Conservation (phyloP, 2,113 vertebrate genomes). For the Tinamus guttatus region DNA sequence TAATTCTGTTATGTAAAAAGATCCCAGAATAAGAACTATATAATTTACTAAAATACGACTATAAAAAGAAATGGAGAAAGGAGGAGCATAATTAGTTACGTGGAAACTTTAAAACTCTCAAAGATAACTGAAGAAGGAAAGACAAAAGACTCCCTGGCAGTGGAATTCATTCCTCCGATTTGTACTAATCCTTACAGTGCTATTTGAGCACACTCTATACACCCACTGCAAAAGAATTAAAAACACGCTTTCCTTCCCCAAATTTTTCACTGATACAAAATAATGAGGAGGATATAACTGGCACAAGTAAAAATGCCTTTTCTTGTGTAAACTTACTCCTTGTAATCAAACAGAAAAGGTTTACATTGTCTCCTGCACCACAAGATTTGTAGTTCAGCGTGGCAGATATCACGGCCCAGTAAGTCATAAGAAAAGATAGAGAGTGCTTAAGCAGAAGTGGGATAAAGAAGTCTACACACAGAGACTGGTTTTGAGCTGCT, state of each 20-base stretch:
- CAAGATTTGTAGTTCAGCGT: neutral
- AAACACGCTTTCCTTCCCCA: neutral
- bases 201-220: neutral
- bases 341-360: neutral
- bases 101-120: neutral
- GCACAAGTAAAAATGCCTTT: neutral
- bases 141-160: accelerated
- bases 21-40: neutral
- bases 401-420: neutral
- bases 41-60: neutral
- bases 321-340: neutral
- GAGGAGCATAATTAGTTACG: neutral
- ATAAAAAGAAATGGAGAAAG: neutral
- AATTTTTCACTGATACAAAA: neutral
- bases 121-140: neutral
- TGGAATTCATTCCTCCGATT: neutral
- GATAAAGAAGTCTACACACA: neutral
- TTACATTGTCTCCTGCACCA: neutral
- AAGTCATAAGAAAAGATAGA: neutral
- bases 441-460: neutral
- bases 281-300: neutral
- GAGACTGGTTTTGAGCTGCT: neutral
- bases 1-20: neutral
- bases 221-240: neutral
- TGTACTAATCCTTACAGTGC: neutral